Percentiles rank a stretch among this genome's conserved stretches.
phyloP scores from a whole-genome alignment of 2,888 invertebrate genomes.

The Eretmocerus hayati region DNA sequence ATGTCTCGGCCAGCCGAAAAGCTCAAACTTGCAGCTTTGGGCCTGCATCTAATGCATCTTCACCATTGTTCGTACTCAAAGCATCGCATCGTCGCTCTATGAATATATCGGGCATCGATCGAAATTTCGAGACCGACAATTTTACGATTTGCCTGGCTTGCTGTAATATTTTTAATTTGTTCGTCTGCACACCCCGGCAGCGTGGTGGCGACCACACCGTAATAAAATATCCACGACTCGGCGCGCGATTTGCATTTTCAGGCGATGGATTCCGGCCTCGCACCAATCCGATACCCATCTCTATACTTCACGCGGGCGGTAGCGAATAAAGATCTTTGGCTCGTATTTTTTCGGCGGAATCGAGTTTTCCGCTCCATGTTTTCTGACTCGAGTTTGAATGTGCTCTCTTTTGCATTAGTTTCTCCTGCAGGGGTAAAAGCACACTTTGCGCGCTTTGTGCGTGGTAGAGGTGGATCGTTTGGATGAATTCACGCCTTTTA shows the following conservation, averaged over 20 bases:
- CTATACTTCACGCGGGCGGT: background rate
- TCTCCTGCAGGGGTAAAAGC: no score
- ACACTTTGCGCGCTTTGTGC: no score
- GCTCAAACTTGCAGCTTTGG: no score
- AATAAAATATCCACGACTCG: no score
- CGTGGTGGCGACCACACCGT: background rate
- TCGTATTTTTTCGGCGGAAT: conserved; percentile 16
- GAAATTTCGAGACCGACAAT: background rate
- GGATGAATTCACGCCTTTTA: no score
- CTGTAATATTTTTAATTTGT: conserved; percentile 19
- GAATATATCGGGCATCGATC: conserved; percentile 7
- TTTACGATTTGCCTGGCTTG: conserved; percentile 6
- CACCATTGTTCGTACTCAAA: background rate
- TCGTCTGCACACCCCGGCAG: background rate
- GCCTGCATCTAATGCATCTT: no score
- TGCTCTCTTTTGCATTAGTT: no score
- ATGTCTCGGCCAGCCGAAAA: no score
- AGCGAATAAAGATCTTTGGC: background rate
- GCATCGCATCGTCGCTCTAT: background rate
- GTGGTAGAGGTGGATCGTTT: no score
- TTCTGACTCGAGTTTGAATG: background rate
- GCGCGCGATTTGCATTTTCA: conserved; percentile 16
- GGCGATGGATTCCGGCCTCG: conserved; percentile 9
- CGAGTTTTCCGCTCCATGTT: conserved; percentile 5
- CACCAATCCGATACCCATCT: no score